Evolutionary conservation across 2,888 invertebrate species (phyloP), one percentile per base, ranked within the genome.

Genomic region (Cheiracanthium punctorium): DNA sequence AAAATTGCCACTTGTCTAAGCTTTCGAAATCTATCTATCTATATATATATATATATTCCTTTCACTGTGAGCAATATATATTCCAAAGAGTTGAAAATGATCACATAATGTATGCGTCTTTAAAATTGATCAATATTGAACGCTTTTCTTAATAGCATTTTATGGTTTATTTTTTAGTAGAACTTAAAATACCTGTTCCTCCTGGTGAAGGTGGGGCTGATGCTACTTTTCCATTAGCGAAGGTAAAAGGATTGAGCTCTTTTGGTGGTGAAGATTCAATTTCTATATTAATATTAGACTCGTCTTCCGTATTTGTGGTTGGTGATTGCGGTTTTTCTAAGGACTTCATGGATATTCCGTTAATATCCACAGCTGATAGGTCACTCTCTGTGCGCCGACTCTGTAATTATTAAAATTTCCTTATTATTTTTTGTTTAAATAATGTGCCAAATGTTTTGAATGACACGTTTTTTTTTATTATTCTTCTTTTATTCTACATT

Each of bases 331-430:
- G 37, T 4, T 71, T 17, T n/a, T 65, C 48, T 14, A 76, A n/a
- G n/a, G 70, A 14, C 4, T 32, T 33, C 71, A 71, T 71, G 32
- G 4, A 33, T 37, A 82, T 37, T n/a, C 12, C 24, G 7, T 28
- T 41, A 58, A 48, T 65, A 14, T 77, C 73, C 43, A 65, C 32
- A 1, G 58, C 28, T 24, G 33, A 52, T 29, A 30, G 75, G 77
- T 84, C 82, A 48, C 82, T 77, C 1, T 84, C 82, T 12, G 82
- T 77, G 29, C 82, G 24, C 12, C 77, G 82, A 77, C 48, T 84
- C 82, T 84, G 37, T 20, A 64, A 70, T 17, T 32, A 32, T 48
- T 14, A 1, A 5, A 5, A 20, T 58, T 58, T 24, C 58, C 58
- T 58, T 24, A 5, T 58, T 24, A 24, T 58, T 24, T 24, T 24